Conservation (phyloP, 2,888 invertebrate genomes). For the Rhimphoctona megacephalus region DNA sequence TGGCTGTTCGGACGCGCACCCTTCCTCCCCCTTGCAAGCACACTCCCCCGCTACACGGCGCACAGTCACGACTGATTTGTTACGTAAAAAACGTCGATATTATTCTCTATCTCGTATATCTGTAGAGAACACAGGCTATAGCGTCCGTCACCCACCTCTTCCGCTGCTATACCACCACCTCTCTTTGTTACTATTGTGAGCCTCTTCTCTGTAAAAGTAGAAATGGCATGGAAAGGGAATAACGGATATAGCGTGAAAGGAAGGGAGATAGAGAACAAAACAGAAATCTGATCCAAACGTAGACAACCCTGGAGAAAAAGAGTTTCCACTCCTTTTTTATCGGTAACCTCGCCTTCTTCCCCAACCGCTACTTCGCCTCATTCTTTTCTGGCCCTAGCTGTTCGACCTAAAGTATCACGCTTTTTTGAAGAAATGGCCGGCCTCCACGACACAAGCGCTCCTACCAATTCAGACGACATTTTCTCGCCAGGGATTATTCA, state of each 20-base stretch:
- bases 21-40: conserved; percentile 73
- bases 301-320: conserved; percentile 6
- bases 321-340: conserved; percentile 78
- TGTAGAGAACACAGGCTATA: conserved; percentile 47
- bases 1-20: conserved; percentile 83
- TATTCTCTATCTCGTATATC: conserved; percentile 76
- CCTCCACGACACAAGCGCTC: conserved; percentile 73
- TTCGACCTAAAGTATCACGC: conserved; percentile 82
- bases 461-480: conserved; percentile 77
- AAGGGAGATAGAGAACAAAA: conserved; percentile 73
- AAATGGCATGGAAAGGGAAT: conserved; percentile 62
- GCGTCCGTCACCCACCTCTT: conserved; percentile 73
- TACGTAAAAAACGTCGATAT: conserved; percentile 85
- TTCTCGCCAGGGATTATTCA: conserved; percentile 73
- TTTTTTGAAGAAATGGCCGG: conserved; percentile 84
- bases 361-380: conserved; percentile 35
- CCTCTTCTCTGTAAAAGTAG: conserved; percentile 49
- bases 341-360: conserved; percentile 78
- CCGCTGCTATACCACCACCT: conserved; percentile 74
- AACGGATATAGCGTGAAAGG: conserved; percentile 70
- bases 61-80: conserved; percentile 85
- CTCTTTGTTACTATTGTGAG: conserved; percentile 67
- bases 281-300: conserved; percentile 29
- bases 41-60: conserved; percentile 70
- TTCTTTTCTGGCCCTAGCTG: conserved; percentile 77